Percentiles rank a stretch among this genome's conserved stretches.
phyloP scores from a whole-genome alignment of 2,797 vertebrate species.

The Centropyge bicolor region DNA sequence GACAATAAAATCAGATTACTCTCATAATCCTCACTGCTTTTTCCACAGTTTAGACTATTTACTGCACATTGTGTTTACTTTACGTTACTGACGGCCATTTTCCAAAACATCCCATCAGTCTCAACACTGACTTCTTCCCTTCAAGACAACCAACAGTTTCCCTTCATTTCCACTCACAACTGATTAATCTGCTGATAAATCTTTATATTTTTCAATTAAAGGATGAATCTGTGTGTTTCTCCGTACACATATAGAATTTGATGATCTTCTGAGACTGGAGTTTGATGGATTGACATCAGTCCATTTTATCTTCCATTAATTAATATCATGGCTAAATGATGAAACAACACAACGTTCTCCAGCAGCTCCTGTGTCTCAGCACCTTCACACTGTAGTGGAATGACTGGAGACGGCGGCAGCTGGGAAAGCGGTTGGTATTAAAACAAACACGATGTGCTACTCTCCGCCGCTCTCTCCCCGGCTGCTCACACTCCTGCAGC shows the following conservation, averaged over 20 bases:
- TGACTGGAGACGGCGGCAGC: neutral
- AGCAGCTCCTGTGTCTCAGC: neutral
- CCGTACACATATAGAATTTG: too few relatives aligned
- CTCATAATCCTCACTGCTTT: neutral
- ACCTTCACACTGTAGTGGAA: neutral
- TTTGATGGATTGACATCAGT: too few relatives aligned
- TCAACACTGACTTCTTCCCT: neutral
- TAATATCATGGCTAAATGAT: too few relatives aligned
- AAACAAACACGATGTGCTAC: neutral
- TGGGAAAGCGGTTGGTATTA: neutral
- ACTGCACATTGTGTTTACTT: neutral
- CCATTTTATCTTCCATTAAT: too few relatives aligned
- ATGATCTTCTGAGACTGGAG: too few relatives aligned
- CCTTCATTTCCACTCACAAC: too few relatives aligned
- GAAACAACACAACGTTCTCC: neutral
- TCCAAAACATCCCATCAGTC: neutral
- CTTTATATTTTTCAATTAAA: neutral
- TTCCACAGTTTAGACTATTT: neutral
- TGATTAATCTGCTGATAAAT: neutral
- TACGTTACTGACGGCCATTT: neutral
- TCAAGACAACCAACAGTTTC: neutral
- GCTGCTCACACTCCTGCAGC: slow-evolving; percentile 24
- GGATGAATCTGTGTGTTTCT: neutral
- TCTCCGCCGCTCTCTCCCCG: neutral
- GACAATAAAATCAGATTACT: neutral